These are phyloP conservation scores for Agonopterix arenella DNA, from an alignment of 2,888 invertebrate genomes.

Conservation along the genomic window DNA sequence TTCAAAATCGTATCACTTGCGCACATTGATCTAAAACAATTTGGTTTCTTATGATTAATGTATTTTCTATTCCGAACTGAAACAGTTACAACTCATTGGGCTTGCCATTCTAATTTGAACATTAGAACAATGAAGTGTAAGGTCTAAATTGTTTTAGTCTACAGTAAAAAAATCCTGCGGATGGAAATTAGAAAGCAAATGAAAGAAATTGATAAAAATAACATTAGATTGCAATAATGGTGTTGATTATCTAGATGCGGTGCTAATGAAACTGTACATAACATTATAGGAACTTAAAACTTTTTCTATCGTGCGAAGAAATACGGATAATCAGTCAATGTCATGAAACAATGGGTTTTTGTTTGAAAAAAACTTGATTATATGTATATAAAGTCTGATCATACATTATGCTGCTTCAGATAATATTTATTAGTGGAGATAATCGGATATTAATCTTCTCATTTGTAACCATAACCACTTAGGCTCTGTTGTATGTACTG, in stretches of 20 bases:
- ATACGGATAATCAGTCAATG: slow-evolving; percentile 34
- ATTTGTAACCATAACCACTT: too few relatives aligned
- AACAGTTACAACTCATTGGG: slow-evolving; percentile 23
- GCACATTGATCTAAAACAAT: slow-evolving; percentile 54
- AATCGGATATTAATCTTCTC: too few relatives aligned
- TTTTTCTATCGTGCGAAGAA: slow-evolving; percentile 25
- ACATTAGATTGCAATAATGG: slow-evolving; percentile 51
- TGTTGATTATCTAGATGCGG: slow-evolving; percentile 27
- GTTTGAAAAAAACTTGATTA: slow-evolving; percentile 8
- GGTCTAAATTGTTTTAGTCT: slow-evolving; percentile 10
- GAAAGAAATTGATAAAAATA: slow-evolving; percentile 57
- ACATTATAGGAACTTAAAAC: slow-evolving; percentile 18
- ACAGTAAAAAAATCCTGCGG: slow-evolving; percentile 17
- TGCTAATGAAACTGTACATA: slow-evolving; percentile 29
- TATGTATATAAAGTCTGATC: slow-evolving; percentile 4
- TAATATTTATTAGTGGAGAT: not conserved
- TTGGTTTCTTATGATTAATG: slow-evolving; percentile 72
- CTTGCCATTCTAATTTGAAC: not conserved
- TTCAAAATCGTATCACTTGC: slow-evolving; percentile 19
- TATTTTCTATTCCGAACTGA: slow-evolving; percentile 44
- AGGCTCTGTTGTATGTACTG: too few relatives aligned
- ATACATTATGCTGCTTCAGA: not conserved
- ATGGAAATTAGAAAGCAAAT: slow-evolving; percentile 49
- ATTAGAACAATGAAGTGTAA: slow-evolving; percentile 8
- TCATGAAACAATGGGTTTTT: slow-evolving; percentile 25